Evolutionary conservation across 2,113 vertebrate genomes (phyloP), one percentile per base, ranked within the genome.

Genomic region (Platycercus adscitus): DNA sequence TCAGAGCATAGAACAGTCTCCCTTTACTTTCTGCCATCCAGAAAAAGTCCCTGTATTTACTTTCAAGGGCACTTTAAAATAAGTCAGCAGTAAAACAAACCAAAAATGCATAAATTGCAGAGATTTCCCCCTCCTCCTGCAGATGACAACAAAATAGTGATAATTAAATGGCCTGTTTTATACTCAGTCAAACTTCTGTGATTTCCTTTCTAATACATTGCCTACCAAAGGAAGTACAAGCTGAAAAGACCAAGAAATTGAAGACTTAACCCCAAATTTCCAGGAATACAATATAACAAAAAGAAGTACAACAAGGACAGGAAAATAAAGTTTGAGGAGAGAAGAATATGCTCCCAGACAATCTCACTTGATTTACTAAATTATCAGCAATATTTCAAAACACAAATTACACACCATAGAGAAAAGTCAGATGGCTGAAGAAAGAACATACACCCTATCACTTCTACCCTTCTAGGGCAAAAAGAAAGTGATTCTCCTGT

Each of bases 371-470:
- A 33, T 29, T 14, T 53, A 39, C 5, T 26, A 44, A 23, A 5
- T 56, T 56, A 72, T 25, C 35, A 72, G 68, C 70, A 6, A 16
- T 15, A 47, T 31, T 24, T 17, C 18, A 37, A 79, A 95, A 28
- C 4, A 13, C 10, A 19, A 37, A 26, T 13, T 87, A 82, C 46
- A 31, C 39, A 85, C 43, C 55, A 29, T 1, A 0, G 10, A 83
- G 13, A 37, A 83, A 88, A 86, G 63, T 0, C 33, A 65, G 13
- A 24, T 3, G 1, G 6, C 24, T 63, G 17, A 35, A 78, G 14
- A 56, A 70, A 37, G 2, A 88, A 1, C 4, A 8, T 0, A 0
- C 14, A 43, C 10, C 24, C 13, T 18, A 0, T 4, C 9, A 6
- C 6, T 35, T 14, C 39, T 20, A 0, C 11, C 13, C 5, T 37